Conservation (phyloP, 2,113 vertebrate species). For the Motacilla alba region DNA sequence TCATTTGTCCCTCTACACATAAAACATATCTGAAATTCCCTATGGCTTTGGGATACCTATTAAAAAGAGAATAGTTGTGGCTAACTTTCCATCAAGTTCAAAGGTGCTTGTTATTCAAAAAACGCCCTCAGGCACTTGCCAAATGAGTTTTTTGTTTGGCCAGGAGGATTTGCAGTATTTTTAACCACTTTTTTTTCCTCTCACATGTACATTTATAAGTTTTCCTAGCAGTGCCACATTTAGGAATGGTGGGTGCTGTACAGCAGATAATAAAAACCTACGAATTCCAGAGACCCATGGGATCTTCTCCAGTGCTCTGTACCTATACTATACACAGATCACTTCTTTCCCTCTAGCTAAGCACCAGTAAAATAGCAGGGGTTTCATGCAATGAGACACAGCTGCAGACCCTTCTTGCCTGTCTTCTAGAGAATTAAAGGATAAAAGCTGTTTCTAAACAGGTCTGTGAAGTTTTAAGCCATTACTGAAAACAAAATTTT, state of each 20-base stretch:
- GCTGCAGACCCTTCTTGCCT: neutral
- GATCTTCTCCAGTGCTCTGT: neutral
- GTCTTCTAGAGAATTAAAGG: neutral
- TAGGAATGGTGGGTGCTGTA: neutral
- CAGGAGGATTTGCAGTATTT: neutral
- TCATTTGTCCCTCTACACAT: neutral
- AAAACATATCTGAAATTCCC: neutral
- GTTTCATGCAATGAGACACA: neutral
- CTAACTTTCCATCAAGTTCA: slow-evolving; percentile 3
- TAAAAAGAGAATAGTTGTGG: slow-evolving; percentile 12
- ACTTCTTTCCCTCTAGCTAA: neutral
- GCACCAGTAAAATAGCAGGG: neutral
- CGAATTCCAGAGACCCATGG: neutral
- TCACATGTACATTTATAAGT: neutral
- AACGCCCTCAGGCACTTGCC: neutral
- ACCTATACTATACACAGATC: neutral
- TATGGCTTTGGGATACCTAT: slow-evolving; percentile 22
- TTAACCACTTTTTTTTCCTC: neutral
- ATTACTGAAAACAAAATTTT: neutral
- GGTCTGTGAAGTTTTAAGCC: neutral
- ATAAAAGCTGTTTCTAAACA: neutral
- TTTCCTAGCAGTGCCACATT: neutral
- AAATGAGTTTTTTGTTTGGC: neutral
- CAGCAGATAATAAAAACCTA: neutral
- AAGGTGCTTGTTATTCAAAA: slow-evolving; percentile 16